Percentiles rank a stretch among this genome's conserved stretches.
These are phyloP conservation scores for Porites rus DNA, from an alignment of 92 coral and sea anemone species.

Conservation along the genomic window DNA sequence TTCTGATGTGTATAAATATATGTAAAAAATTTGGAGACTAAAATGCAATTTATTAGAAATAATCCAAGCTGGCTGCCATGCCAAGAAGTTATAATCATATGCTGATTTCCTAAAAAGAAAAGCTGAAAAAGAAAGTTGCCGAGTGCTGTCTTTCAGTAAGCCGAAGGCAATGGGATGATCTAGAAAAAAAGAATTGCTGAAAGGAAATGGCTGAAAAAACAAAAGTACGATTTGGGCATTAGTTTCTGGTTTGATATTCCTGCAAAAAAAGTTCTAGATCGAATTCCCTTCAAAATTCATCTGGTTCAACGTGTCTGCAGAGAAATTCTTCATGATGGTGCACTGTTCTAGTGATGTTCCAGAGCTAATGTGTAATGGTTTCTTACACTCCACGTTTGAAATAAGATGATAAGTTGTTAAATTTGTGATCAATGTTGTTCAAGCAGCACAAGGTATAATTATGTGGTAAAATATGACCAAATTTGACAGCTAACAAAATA, in stretches of 20 bases:
- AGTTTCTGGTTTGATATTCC: constrained; percentile 30
- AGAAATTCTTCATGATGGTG: not conserved
- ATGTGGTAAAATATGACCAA: not conserved
- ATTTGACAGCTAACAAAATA: not conserved
- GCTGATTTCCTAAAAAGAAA: constrained; percentile 26
- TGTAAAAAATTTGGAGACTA: not conserved
- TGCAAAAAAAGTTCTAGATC: not conserved
- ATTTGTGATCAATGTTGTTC: not conserved
- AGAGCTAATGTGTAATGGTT: not conserved
- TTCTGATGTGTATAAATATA: too few relatives aligned
- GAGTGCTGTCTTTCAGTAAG: constrained; percentile 40
- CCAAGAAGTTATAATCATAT: not conserved
- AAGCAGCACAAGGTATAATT: not conserved
- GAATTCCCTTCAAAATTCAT: not conserved
- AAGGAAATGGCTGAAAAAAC: constrained; percentile 67
- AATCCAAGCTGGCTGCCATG: not conserved
- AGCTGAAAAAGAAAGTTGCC: constrained; percentile 49
- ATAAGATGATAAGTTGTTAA: too few relatives aligned
- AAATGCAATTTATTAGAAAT: not conserved
- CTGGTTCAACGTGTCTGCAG: constrained; percentile 17
- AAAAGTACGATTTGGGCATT: constrained; percentile 59
- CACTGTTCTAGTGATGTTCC: not conserved
- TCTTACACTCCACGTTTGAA: not conserved
- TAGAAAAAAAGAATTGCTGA: constrained; percentile 50
- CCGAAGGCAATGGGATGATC: constrained; percentile 43